Conservation (phyloP, 2,113 vertebrate species). For the Origma solitaria region DNA sequence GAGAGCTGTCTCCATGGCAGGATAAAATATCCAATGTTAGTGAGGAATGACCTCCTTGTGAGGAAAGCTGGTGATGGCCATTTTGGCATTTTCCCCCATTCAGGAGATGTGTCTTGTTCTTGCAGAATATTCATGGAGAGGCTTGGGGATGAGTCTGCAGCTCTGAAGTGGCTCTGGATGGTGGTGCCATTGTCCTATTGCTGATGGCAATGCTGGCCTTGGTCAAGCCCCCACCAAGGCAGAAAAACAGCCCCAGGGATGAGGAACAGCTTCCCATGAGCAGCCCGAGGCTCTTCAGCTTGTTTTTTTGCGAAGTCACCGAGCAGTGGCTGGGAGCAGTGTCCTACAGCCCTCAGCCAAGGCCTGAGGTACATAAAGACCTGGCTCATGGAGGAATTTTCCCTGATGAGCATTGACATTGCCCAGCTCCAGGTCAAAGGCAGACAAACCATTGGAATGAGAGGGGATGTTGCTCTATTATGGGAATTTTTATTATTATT, state of each 20-base stretch:
- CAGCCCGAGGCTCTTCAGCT: neutral
- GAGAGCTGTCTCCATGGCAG: neutral
- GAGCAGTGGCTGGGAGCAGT: neutral
- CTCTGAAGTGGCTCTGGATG: neutral
- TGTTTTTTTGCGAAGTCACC: neutral
- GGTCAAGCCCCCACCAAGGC: rapidly evolving
- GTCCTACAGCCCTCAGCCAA: neutral
- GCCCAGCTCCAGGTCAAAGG: neutral
- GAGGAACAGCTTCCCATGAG: neutral
- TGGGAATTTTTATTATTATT: neutral
- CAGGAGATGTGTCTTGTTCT: neutral
- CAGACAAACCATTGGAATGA: neutral
- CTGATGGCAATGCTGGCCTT: neutral
- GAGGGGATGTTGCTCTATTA: neutral
- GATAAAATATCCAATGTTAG: neutral
- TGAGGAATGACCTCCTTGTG: neutral
- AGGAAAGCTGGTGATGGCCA: neutral
- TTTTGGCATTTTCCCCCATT: neutral
- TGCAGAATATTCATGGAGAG: neutral
- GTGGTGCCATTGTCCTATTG: neutral
- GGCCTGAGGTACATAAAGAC: neutral
- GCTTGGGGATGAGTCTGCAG: neutral
- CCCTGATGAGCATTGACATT: neutral
- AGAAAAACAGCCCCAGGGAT: neutral
- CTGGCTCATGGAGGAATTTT: neutral